Percentiles rank a stretch among this genome's conserved stretches.
phyloP scores from a whole-genome alignment of 64 coral and sea anemone species.

The Porites australiensis region DNA sequence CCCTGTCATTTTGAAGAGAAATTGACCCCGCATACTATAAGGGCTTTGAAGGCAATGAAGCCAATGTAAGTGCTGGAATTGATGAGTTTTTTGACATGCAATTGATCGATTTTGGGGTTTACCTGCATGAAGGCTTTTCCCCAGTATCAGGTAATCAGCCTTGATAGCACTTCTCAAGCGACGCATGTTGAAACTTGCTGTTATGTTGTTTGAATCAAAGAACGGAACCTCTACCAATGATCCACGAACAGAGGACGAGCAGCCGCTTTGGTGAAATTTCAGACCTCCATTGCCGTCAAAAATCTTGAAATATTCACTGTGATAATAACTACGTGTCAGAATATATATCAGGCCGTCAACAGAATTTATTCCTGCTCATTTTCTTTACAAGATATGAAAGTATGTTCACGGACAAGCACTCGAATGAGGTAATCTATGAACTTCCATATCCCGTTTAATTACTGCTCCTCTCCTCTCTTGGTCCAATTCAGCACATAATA shows the following conservation, averaged over 20 bases:
- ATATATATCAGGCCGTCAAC: too few species aligned
- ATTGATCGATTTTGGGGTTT: not conserved
- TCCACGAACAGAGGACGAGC: too few species aligned
- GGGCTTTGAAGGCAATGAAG: not conserved
- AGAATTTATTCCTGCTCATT: too few species aligned
- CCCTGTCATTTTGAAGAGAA: too few species aligned
- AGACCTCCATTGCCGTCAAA: not conserved
- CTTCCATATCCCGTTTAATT: too few species aligned
- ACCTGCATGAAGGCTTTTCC: not conserved
- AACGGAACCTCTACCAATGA: constrained; percentile 10
- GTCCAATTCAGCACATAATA: too few species aligned
- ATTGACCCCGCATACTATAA: not conserved
- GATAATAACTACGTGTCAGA: too few species aligned
- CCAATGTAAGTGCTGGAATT: not conserved
- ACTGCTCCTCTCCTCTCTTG: too few species aligned
- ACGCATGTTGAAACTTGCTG: not conserved
- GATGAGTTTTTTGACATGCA: not conserved
- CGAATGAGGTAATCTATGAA: too few species aligned
- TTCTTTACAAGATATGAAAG: too few species aligned
- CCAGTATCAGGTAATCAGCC: not conserved
- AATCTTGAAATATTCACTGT: constrained; percentile 5
- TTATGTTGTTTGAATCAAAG: not conserved
- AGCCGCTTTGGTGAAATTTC: not conserved
- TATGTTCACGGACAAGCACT: too few species aligned
- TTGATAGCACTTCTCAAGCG: not conserved